Conservation (phyloP, 2,888 invertebrate species). For the Zaprionus bogoriensis region DNA sequence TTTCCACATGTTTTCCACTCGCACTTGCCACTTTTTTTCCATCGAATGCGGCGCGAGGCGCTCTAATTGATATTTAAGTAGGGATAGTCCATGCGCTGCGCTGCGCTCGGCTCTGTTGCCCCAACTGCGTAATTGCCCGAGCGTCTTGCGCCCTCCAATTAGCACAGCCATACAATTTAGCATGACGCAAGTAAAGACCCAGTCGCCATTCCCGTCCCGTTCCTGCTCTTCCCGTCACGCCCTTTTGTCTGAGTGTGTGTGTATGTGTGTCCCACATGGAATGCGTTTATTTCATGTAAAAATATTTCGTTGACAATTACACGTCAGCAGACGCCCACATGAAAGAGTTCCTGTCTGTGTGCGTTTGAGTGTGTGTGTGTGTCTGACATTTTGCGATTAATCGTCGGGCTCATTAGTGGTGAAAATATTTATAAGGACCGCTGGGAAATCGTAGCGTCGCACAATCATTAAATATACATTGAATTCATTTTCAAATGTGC, state of each 20-base stretch:
- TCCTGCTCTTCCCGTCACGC: neutral
- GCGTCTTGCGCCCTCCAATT: slow-evolving; percentile 63
- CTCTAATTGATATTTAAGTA: slow-evolving; percentile 74
- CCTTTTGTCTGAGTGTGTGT: neutral
- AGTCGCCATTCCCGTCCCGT: no score
- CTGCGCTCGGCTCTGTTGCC: neutral
- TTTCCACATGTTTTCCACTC: slow-evolving; percentile 1
- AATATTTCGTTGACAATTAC: slow-evolving; percentile 63
- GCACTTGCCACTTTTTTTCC: neutral
- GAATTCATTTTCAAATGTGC: slow-evolving; percentile 34
- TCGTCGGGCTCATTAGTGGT: slow-evolving; percentile 71
- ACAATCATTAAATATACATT: slow-evolving; percentile 59
- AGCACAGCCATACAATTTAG: slow-evolving; percentile 41
- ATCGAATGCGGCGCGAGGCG: slow-evolving; percentile 25
- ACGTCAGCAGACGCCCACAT: slow-evolving; percentile 43
- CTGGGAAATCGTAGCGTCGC: slow-evolving; percentile 48
- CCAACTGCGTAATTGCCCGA: slow-evolving; percentile 49
- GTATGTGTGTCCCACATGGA: slow-evolving; percentile 21
- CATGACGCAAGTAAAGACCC: slow-evolving; percentile 58
- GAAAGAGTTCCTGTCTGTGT: slow-evolving; percentile 7
- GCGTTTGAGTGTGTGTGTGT: slow-evolving; percentile 8
- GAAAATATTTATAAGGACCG: slow-evolving; percentile 73
- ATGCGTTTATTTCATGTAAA: slow-evolving; percentile 46
- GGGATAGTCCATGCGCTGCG: slow-evolving; percentile 3
- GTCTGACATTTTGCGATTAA: slow-evolving; percentile 62